Conservation (phyloP, 2,797 vertebrate species). For the Lepus townsendii region DNA sequence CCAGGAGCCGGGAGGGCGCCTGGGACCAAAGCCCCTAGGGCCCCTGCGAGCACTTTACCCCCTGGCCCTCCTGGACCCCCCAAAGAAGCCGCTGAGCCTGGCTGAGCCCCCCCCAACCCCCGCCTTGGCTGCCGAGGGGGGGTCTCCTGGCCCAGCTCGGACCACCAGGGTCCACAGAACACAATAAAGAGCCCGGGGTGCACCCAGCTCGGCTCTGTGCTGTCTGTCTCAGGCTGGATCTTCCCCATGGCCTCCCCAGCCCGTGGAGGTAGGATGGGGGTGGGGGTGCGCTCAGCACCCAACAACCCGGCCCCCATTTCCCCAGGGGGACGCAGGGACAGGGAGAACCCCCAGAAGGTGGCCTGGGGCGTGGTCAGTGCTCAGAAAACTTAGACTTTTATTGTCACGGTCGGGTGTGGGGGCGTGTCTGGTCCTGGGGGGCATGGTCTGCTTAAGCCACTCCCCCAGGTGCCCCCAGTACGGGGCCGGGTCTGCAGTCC, state of each 20-base stretch:
- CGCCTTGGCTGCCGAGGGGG: neutral
- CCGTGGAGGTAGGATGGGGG: neutral
- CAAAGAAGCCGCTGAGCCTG: slow-evolving; percentile 72
- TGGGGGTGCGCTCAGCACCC: too few relatives aligned
- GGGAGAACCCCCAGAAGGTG: neutral
- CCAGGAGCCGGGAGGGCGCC: neutral
- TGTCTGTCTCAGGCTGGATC: neutral
- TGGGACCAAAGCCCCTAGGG: slow-evolving; percentile 34
- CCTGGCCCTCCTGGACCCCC: slow-evolving; percentile 56
- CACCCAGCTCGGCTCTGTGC: neutral
- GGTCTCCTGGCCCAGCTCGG: neutral
- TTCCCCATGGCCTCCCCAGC: neutral
- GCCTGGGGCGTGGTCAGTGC: neutral
- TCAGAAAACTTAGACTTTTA: slow-evolving; percentile 39
- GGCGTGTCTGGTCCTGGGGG: neutral
- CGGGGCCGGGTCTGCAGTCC: neutral
- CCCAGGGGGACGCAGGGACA: neutral
- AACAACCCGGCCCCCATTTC: neutral
- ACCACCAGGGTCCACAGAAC: neutral
- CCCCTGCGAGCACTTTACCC: slow-evolving; percentile 80
- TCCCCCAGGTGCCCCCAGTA: neutral
- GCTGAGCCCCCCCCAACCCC: neutral
- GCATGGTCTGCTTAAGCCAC: neutral
- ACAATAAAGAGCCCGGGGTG: neutral
- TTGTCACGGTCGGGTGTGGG: neutral